Evolutionary conservation across 2,797 vertebrate genomes (phyloP).

Genomic region (Dryobates pubescens): DNA sequence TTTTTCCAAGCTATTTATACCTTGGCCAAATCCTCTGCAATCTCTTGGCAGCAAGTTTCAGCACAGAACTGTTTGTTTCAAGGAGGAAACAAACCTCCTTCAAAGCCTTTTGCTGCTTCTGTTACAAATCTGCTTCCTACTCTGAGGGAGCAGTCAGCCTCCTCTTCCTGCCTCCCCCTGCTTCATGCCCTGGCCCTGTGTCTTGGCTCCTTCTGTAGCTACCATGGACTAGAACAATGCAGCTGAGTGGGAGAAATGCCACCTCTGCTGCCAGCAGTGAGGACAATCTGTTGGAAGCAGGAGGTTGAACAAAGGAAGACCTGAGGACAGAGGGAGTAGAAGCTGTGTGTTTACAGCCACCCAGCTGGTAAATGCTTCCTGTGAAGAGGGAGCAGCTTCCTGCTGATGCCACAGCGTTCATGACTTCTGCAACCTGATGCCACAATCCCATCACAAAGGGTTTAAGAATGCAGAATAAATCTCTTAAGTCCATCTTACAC

Average conservation of each 20-base stretch:
- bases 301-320: background rate
- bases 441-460: background rate
- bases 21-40: slow-evolving; percentile 8
- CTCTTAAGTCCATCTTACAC: background rate
- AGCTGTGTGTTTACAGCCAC: background rate
- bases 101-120: background rate
- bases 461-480: background rate
- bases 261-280: slow-evolving; percentile 84
- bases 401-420: background rate
- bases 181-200: slow-evolving; percentile 68
- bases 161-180: background rate
- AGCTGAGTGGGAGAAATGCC: slow-evolving; percentile 81
- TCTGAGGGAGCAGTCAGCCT: background rate
- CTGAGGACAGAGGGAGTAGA: background rate
- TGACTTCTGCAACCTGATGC: background rate
- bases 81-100: background rate
- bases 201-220: slow-evolving; percentile 76
- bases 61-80: background rate
- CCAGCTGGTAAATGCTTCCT: background rate
- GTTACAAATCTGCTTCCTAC: background rate
- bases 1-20: background rate
- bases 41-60: background rate
- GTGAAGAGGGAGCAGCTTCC: background rate
- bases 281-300: slow-evolving; percentile 61
- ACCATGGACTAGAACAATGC: slow-evolving; percentile 78